Evolutionary conservation across 30 jellyfish, hydroid and myxozoan species (phyloP).

Genomic region (Aurelia aurita complex sp. Pacific): DNA sequence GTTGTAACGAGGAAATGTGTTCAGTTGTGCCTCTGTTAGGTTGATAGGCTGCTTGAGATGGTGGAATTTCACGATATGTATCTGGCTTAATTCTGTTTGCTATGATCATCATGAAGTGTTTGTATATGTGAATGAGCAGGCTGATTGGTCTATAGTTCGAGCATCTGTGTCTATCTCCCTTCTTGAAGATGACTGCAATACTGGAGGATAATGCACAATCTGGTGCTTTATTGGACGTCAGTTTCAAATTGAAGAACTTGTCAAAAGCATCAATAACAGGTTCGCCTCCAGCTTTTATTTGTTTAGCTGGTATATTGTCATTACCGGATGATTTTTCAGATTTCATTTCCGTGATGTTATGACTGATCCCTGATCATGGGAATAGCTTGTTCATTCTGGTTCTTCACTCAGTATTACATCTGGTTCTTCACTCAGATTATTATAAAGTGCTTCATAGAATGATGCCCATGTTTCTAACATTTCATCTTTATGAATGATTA

Average conservation of each 20-base stretch:
- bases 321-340: slow-evolving; percentile 14
- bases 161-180: slow-evolving; percentile 12
- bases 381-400: slow-evolving; percentile 17
- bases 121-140: slow-evolving; percentile 24
- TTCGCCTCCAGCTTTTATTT: slow-evolving; percentile 15
- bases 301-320: slow-evolving; percentile 18
- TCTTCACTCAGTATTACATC: neutral
- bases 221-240: slow-evolving; percentile 9
- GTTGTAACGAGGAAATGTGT: neutral
- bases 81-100: slow-evolving; percentile 10
- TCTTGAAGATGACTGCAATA: slow-evolving; percentile 10
- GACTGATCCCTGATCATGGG: slow-evolving; percentile 23
- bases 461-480: slow-evolving; percentile 16
- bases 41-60: slow-evolving; percentile 23
- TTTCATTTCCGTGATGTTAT: slow-evolving; percentile 8
- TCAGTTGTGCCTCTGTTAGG: slow-evolving; percentile 14
- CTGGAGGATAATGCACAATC: slow-evolving; percentile 9
- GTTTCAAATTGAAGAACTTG: neutral
- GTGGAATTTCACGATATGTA: slow-evolving; percentile 8
- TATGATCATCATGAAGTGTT: slow-evolving; percentile 18
- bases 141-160: slow-evolving; percentile 32
- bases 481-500: slow-evolving; percentile 8
- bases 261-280: slow-evolving; percentile 13
- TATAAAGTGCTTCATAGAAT: slow-evolving; percentile 23
- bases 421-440: slow-evolving; percentile 13